phyloP scores from a whole-genome alignment of 2,888 invertebrate species.

The Neoitamus cyanurus region DNA sequence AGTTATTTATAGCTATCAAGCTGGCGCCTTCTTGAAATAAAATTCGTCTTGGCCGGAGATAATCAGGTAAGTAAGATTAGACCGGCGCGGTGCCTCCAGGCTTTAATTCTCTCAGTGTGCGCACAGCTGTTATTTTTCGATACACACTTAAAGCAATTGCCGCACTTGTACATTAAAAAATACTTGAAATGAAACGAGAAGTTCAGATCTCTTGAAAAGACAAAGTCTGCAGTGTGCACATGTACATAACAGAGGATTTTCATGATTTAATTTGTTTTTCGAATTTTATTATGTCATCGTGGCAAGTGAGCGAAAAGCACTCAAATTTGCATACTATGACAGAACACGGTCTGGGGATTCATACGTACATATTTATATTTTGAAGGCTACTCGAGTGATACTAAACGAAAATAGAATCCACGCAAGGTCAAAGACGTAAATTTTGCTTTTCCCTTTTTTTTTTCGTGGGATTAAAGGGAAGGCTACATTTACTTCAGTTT shows the following conservation, averaged over 20 bases:
- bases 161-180: background rate
- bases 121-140: background rate
- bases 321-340: background rate
- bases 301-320: background rate
- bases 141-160: background rate
- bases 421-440: background rate
- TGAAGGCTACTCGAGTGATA: background rate
- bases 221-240: background rate
- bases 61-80: background rate
- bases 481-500: background rate
- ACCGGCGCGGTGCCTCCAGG: background rate
- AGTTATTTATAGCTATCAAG: background rate
- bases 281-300: background rate
- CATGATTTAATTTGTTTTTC: background rate
- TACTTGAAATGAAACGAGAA: background rate
- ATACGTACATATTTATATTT: background rate
- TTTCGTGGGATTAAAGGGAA: background rate
- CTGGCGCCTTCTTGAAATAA: slow-evolving; percentile 1
- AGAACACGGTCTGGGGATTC: background rate
- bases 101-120: background rate
- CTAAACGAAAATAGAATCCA: background rate
- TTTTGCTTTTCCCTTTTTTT: background rate
- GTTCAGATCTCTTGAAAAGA: background rate
- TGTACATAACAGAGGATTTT: background rate
- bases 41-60: background rate